A percentile compares a stretch with the other conserved stretches of the same genome.
Evolutionary conservation across 1,140 invertebrate genomes (phyloP).

Genomic region (Eulimnadia texana): DNA sequence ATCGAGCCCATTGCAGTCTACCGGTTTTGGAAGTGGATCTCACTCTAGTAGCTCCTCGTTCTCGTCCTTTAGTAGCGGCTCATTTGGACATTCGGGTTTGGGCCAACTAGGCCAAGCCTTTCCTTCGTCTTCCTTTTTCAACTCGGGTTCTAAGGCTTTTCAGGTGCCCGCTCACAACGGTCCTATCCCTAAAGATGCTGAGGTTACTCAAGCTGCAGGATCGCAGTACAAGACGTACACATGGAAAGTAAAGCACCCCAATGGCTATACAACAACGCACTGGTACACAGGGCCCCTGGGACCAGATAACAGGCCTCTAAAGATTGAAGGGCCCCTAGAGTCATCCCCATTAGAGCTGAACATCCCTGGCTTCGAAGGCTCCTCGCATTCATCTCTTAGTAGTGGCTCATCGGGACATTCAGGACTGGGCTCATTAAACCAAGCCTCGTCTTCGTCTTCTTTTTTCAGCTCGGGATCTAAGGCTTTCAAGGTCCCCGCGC

Average conservation of each 20-base stretch:
- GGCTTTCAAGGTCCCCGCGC: background rate
- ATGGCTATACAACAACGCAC: slow-evolving; percentile 8
- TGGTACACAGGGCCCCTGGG: slow-evolving; percentile 13
- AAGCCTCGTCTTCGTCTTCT: background rate
- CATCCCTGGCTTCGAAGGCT: background rate
- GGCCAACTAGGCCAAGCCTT: background rate
- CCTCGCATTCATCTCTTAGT: background rate
- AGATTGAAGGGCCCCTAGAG: background rate
- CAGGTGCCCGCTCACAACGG: background rate
- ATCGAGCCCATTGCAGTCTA: no score
- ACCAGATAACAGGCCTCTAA: background rate
- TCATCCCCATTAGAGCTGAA: background rate
- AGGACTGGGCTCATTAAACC: background rate
- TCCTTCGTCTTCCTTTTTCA: background rate
- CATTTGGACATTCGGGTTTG: background rate
- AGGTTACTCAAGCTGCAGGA: background rate
- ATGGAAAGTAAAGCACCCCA: slow-evolving; percentile 9
- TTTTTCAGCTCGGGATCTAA: background rate
- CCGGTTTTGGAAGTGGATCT: no score
- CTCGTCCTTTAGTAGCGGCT: background rate
- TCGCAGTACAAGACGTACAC: slow-evolving; percentile 1
- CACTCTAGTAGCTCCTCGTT: no score
- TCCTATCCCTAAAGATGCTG: background rate
- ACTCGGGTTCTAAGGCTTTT: background rate
- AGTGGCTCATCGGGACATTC: background rate